Evolutionary conservation across 2,888 invertebrate genomes (phyloP), one percentile per base, ranked within the genome.

Genomic region (Tetheella fluctuosa): DNA sequence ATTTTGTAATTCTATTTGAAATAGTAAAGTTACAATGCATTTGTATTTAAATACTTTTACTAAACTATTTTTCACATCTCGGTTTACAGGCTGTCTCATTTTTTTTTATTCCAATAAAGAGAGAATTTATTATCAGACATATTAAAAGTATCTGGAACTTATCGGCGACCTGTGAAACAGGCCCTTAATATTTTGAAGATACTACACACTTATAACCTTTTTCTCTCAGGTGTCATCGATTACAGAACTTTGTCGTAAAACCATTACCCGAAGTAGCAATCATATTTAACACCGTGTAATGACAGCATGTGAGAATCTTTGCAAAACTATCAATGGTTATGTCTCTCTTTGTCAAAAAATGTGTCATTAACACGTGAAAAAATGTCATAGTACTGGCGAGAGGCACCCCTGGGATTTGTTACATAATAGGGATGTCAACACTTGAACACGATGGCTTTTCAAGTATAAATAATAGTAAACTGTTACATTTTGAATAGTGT

Each of bases 391-490:
- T 86, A 74, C 73, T 75, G 71, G 76, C 73, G 70, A 73, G 69
- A 67, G 82, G 83, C 86, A 84, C 92, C 91, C 92, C 86, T 79
- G 86, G 75, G 90, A 88, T 86, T 80, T 86, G 89, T 87, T 86
- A 84, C 85, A 90, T 91, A 91, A 91, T 91, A 86, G 90, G 80
- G 84, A 79, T 90, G 93, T 92, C 92, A 91, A 91, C 93, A 93
- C 92, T 91, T 83, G 73, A 81, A 84, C 73, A 67, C 75, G 82
- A 83, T 83, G 77, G 84, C 81, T 86, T 86, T 84, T 86, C 79
- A 81, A 88, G 88, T 90, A 85, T 91, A 91, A 92, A 93, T 91
- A 91, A 91, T 90, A 83, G 85, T 77, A 65, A 70, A 75, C 67
- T 73, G 76, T 77, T 71, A 67, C 66, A 80, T 79, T n/a, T 76